phyloP scores from a whole-genome alignment of 2,888 invertebrate species.

The Tridacna gigas region DNA sequence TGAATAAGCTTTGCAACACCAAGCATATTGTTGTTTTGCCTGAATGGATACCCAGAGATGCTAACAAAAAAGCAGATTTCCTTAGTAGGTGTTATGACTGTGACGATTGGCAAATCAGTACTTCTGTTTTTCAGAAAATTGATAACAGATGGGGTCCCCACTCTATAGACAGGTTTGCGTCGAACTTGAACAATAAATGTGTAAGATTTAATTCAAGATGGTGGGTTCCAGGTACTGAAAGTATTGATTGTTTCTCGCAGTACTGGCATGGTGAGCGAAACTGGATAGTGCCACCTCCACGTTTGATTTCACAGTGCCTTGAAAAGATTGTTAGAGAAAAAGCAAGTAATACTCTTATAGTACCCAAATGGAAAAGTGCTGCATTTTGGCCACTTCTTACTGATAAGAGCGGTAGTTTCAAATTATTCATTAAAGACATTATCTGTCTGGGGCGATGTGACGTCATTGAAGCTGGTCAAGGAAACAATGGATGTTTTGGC shows the following conservation, averaged over 20 bases:
- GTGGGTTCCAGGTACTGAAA: constrained; percentile 13
- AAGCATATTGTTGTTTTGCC: too few relatives aligned
- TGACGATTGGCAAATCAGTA: constrained; percentile 19
- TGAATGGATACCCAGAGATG: constrained; percentile 11
- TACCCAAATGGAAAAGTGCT: constrained; percentile 32
- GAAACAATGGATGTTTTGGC: too few relatives aligned
- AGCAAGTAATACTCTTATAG: constrained; percentile 23
- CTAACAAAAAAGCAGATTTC: constrained; percentile 9
- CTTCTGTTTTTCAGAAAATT: too few relatives aligned
- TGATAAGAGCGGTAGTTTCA: background rate
- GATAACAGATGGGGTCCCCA: constrained; percentile 31
- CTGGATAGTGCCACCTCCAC: constrained; percentile 36
- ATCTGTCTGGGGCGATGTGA: background rate
- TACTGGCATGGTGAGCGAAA: constrained; percentile 18
- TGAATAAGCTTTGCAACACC: background rate
- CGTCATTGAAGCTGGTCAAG: background rate
- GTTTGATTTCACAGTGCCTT: constrained; percentile 3
- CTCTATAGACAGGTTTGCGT: constrained; percentile 24
- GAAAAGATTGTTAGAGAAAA: constrained; percentile 17
- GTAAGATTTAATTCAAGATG: constrained; percentile 30
- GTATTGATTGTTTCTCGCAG: constrained; percentile 19
- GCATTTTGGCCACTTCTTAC: constrained; percentile 22
- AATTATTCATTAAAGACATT: background rate
- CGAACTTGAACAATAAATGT: constrained; percentile 23
- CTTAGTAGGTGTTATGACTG: too few relatives aligned